Base-by-base conservation (phyloP, 2,797 vertebrate genomes). In the Sciurus carolinensis region DNA sequence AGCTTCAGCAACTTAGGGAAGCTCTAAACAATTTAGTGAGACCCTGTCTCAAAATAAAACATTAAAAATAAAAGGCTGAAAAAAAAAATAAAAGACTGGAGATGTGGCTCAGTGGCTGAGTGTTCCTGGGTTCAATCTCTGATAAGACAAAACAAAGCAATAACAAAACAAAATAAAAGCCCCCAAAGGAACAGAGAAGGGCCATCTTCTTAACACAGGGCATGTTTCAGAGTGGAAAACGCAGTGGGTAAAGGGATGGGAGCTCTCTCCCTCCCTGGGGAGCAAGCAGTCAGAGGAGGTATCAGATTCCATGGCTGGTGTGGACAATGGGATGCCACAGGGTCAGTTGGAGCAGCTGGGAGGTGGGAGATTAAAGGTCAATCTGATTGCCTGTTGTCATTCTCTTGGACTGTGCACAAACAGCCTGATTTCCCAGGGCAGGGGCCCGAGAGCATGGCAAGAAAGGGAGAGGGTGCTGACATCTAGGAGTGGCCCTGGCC, bases 391-490 rank as follows among this genome's bases (percentile, higher is more conserved):
- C 12, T 71, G 2, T 12, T 26, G 26, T 59, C 39, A n/a, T 91
- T 87, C 24, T 12, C 59, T 73, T 12, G 4, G 28, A 59, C 8
- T 30, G 42, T 6, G 33, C 18, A 67, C 22, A 28, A 1, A 10
- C 6, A 7, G 3, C 30, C 8, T 1, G 8, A 2, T 39, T 39
- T 91, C 30, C 6, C 28, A 8, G 36, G 42, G 24, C 1, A 7
- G 44, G 10, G 3, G 15, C 7, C 5, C 14, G 36, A 66, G 0
- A 64, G 36, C 3, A 7, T 7, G 30, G 1, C 24, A 2, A 57
- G 76, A 54, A 67, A 36, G 66, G 36, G 50, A 30, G 73, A 64
- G 64, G 54, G 33, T 17, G 22, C 22, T 9, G 36, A 47, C 2
- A 5, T 9, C 22, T 30, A 3, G 30, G 26, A 85, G 13, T 8